phyloP scores from a whole-genome alignment of 2,797 vertebrate genomes.

The Pitangus sulphuratus region DNA sequence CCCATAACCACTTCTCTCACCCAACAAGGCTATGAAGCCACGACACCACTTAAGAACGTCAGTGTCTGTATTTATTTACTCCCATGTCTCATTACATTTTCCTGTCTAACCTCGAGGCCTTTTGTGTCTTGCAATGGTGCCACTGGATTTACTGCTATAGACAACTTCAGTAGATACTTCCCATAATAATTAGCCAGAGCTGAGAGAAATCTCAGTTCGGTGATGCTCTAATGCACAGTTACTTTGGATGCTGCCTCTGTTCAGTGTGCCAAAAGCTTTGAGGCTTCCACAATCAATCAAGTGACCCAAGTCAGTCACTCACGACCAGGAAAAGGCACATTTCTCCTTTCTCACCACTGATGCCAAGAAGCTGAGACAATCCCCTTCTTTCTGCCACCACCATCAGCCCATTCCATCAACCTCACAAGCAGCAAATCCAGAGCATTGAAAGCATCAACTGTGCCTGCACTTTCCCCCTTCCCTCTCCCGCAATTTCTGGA shows the following conservation, averaged over 20 bases:
- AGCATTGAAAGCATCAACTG: background rate
- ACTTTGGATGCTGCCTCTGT: conserved; percentile 2
- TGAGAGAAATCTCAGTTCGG: background rate
- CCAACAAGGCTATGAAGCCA: background rate
- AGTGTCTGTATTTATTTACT: background rate
- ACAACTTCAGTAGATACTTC: conserved; percentile 17
- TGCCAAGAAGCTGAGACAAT: conserved; percentile 30
- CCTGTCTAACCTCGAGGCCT: conserved; percentile 2
- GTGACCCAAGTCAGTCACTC: conserved; percentile 43
- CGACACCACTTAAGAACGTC: background rate
- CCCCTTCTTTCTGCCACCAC: background rate
- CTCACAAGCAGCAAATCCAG: background rate
- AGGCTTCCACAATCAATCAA: conserved; percentile 55
- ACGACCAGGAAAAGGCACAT: conserved; percentile 41
- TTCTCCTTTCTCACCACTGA: conserved; percentile 41
- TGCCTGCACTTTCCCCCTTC: background rate
- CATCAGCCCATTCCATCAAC: background rate
- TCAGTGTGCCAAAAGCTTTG: conserved; percentile 48
- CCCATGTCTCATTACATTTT: background rate
- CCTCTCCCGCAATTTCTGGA: background rate
- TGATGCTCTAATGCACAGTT: background rate
- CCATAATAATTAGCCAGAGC: conserved; percentile 56
- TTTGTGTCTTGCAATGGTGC: background rate
- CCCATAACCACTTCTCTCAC: background rate
- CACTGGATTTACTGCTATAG: conserved; percentile 48